A percentile compares a stretch with the other conserved stretches of the same genome.
Evolutionary conservation across 2,888 invertebrate genomes (phyloP).

Genomic region (Agrochola macilenta): DNA sequence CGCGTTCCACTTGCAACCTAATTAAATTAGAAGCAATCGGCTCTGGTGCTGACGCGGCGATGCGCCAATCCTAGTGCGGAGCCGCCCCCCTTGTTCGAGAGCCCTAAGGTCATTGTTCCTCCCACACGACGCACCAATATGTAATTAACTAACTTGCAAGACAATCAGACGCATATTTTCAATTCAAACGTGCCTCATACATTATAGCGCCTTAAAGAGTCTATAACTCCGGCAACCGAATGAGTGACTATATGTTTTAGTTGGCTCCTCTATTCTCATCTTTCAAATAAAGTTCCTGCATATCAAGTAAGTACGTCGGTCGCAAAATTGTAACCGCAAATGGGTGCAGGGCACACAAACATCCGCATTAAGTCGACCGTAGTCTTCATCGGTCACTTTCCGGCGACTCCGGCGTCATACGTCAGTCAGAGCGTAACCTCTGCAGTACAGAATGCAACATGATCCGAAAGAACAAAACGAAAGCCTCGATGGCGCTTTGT

Average conservation of each 20-base stretch:
- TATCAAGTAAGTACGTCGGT: not conserved
- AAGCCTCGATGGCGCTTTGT: slow-evolving; percentile 63
- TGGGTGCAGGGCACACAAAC: slow-evolving; percentile 45
- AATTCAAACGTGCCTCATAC: slow-evolving; percentile 20
- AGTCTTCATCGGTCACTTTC: slow-evolving; percentile 60
- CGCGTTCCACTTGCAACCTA: slow-evolving; percentile 86
- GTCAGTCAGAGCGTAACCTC: slow-evolving; percentile 67
- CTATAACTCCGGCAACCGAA: slow-evolving; percentile 1
- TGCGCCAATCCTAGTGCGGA: slow-evolving; percentile 68
- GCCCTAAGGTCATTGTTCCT: slow-evolving; percentile 78
- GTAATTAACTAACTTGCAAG: slow-evolving; percentile 56
- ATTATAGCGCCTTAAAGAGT: slow-evolving; percentile 1
- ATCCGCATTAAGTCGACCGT: slow-evolving; percentile 52
- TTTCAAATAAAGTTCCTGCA: not conserved
- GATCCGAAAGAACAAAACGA: slow-evolving; percentile 73
- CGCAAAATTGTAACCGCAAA: slow-evolving; percentile 34
- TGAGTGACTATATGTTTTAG: not conserved
- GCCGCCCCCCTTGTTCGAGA: slow-evolving; percentile 72
- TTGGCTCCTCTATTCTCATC: slow-evolving; percentile 9
- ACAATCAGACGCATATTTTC: slow-evolving; percentile 49
- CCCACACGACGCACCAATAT: slow-evolving; percentile 63
- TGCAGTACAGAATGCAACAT: slow-evolving; percentile 71
- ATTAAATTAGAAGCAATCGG: slow-evolving; percentile 89
- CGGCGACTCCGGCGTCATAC: slow-evolving; percentile 64
- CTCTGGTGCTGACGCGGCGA: slow-evolving; percentile 70